These are phyloP conservation scores for Scomber japonicus DNA, from an alignment of 2,113 vertebrate species.

Conservation along the genomic window DNA sequence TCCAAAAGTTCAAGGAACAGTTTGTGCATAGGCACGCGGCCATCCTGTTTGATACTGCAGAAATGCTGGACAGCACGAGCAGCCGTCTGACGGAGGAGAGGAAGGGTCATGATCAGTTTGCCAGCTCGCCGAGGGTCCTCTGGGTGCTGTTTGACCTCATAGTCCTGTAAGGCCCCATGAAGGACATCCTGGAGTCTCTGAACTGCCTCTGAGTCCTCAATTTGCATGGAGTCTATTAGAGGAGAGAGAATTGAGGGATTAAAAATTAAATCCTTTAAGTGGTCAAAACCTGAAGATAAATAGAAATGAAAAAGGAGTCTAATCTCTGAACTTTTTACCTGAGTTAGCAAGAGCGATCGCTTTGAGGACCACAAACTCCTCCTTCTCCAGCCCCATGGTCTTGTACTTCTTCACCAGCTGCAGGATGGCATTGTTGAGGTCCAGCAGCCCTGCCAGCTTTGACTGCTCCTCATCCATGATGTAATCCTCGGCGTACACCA, in stretches of 20 bases:
- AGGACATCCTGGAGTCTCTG: slow-evolving; percentile 98
- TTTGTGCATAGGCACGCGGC: slow-evolving; percentile 99
- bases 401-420: slow-evolving; percentile 98
- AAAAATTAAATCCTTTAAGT: background rate
- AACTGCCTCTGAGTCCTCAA: slow-evolving; percentile 95
- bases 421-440: slow-evolving; percentile 96
- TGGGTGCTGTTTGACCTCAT: slow-evolving; percentile 90
- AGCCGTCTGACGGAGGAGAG: slow-evolving; percentile 95
- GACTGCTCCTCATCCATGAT: slow-evolving; percentile 98
- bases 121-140: slow-evolving; percentile 94
- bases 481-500: slow-evolving; percentile 98
- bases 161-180: slow-evolving; percentile 96
- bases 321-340: slow-evolving; percentile 80
- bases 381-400: slow-evolving; percentile 95
- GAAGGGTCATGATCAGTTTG: slow-evolving; percentile 98
- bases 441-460: slow-evolving; percentile 94
- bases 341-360: slow-evolving; percentile 98
- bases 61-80: slow-evolving; percentile 98
- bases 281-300: background rate
- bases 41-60: slow-evolving; percentile 99
- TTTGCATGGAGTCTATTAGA: slow-evolving; percentile 95
- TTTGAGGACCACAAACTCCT: slow-evolving; percentile 98
- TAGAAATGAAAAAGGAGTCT: background rate
- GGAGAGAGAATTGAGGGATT: slow-evolving; percentile 77
- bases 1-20: slow-evolving; percentile 99